Percentiles rank a stretch among this genome's conserved stretches.
Evolutionary conservation across 2,113 vertebrate species (phyloP).

Genomic region (Dipodomys merriami): DNA sequence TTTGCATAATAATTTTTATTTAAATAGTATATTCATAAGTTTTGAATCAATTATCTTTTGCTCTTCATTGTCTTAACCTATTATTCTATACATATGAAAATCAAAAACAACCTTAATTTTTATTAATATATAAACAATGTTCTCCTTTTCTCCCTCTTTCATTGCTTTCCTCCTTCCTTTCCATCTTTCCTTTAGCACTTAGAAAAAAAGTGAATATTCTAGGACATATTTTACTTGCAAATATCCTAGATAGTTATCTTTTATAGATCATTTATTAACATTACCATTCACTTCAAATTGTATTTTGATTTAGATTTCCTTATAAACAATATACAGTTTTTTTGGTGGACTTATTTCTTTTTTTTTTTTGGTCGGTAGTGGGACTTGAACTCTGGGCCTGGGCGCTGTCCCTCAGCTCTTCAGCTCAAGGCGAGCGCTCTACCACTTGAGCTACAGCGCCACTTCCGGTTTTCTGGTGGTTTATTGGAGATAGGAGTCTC

Average conservation of each 20-base stretch:
- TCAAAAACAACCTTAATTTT: neutral
- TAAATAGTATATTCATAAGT: neutral
- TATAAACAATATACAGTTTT: neutral
- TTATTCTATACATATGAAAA: neutral
- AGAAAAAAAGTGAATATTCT: neutral
- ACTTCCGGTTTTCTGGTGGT: no score
- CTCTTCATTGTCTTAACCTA: neutral
- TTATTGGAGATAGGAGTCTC: no score
- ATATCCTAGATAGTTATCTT: neutral
- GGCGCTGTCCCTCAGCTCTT: no score
- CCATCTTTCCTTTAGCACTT: neutral
- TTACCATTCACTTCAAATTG: slow-evolving; percentile 6
- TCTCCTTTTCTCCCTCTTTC: neutral
- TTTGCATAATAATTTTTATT: slow-evolving; percentile 7
- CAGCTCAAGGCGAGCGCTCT: no score
- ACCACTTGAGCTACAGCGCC: no score
- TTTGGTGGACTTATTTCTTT: neutral
- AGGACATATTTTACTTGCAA: neutral
- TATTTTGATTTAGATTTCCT: neutral
- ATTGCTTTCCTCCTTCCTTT: neutral
- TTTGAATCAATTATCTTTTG: slow-evolving; percentile 28
- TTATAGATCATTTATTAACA: neutral
- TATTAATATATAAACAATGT: neutral
- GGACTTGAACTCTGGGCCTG: no score
- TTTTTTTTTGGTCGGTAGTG: no score